A percentile compares a stretch with the other conserved stretches of the same genome.
phyloP scores from a whole-genome alignment of 2,797 vertebrate genomes.

The Sebastes paucispinis region DNA sequence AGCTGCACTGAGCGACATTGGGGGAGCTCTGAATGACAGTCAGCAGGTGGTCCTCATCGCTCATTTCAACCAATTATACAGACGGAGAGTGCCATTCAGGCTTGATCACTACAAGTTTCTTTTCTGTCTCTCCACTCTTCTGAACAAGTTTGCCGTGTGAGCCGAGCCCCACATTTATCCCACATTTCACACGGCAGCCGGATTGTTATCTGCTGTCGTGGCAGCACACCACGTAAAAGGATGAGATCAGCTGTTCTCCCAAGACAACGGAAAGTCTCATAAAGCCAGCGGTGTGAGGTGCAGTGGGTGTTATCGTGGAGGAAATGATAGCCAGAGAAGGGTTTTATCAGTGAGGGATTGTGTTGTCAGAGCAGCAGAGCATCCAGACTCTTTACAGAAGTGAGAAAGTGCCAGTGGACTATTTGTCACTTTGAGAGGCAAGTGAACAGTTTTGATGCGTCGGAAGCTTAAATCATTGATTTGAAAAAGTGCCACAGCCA shows the following conservation, averaged over 20 bases:
- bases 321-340: conserved; percentile 30
- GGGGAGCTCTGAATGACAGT: conserved; percentile 52
- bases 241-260: conserved; percentile 32
- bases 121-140: conserved; percentile 24
- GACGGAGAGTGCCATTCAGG: conserved; percentile 46
- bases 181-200: conserved; percentile 40
- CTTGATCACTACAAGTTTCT: conserved; percentile 58
- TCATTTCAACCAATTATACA: conserved; percentile 76
- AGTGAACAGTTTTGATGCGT: neutral
- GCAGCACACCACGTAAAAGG: conserved; percentile 27
- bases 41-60: conserved; percentile 66
- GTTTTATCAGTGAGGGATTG: conserved; percentile 38
- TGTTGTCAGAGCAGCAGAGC: conserved; percentile 24
- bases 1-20: conserved; percentile 21
- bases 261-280: conserved; percentile 36
- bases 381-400: conserved; percentile 15
- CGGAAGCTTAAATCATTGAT: conserved; percentile 39
- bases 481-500: conserved; percentile 24
- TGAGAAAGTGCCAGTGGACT: neutral
- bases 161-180: conserved; percentile 40
- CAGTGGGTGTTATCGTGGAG: conserved; percentile 16
- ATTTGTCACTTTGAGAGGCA: conserved; percentile 28
- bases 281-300: conserved; percentile 21
- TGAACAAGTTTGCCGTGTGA: conserved; percentile 40
- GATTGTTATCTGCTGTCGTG: conserved; percentile 57